Conservation (phyloP, 2,888 invertebrate genomes). For the Acleris cristana region DNA sequence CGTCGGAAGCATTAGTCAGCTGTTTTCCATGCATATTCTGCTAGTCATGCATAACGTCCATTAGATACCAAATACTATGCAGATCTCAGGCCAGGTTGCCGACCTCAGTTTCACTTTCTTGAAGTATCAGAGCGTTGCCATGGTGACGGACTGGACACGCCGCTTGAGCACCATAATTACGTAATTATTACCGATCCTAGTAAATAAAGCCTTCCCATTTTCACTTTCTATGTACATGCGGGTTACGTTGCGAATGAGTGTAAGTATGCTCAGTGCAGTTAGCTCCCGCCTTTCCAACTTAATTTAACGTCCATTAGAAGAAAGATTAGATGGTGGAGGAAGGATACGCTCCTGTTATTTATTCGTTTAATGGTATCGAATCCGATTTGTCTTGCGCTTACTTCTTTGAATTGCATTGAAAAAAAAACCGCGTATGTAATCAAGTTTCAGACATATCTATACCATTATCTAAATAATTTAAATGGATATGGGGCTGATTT, state of each 20-base stretch:
- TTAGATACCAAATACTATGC: slow-evolving; percentile 25
- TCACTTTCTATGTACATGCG: slow-evolving; percentile 55
- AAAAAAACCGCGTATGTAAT: too few relatives aligned
- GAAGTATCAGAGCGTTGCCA: slow-evolving; percentile 68
- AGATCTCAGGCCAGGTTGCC: slow-evolving; percentile 46
- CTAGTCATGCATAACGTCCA: slow-evolving; percentile 21
- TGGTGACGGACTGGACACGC: slow-evolving; percentile 56
- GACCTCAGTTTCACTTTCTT: slow-evolving; percentile 68
- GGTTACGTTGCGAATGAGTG: background rate
- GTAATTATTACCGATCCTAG: slow-evolving; percentile 55
- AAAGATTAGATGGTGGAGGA: too few relatives aligned
- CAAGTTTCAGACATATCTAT: too few relatives aligned
- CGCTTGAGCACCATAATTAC: slow-evolving; percentile 59
- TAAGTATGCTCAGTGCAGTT: background rate
- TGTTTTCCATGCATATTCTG: slow-evolving; percentile 14
- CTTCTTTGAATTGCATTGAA: too few relatives aligned
- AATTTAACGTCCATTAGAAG: background rate
- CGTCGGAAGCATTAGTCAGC: too few relatives aligned
- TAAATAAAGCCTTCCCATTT: slow-evolving; percentile 49
- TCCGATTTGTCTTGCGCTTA: too few relatives aligned
- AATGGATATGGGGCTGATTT: too few relatives aligned
- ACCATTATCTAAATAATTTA: too few relatives aligned
- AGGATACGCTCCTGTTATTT: too few relatives aligned
- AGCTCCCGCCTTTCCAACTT: background rate
- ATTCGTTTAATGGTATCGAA: too few relatives aligned